A percentile compares a stretch with the other conserved stretches of the same genome.
phyloP scores from a whole-genome alignment of 2,113 vertebrate species.

The Chloropsis cyanopogon region DNA sequence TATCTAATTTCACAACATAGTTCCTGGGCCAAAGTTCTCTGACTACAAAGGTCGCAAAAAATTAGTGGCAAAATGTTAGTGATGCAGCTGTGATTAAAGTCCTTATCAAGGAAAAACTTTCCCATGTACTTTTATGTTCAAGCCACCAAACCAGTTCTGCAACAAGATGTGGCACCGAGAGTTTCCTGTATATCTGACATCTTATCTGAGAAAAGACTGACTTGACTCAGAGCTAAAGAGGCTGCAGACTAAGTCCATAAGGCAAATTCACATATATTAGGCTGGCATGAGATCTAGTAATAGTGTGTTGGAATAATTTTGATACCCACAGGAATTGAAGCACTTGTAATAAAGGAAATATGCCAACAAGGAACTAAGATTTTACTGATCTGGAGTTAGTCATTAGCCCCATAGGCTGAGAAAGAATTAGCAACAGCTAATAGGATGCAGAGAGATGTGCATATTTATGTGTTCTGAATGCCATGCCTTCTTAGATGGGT shows the following conservation, averaged over 20 bases:
- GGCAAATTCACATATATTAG: constrained; percentile 30
- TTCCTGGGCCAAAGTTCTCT: neutral
- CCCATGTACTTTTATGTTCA: neutral
- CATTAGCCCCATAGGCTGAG: constrained; percentile 23
- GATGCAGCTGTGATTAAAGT: neutral
- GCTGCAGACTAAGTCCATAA: constrained; percentile 31
- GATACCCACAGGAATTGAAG: constrained; percentile 21
- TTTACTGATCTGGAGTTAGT: constrained; percentile 24
- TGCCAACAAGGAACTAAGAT: constrained; percentile 29
- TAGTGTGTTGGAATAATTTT: constrained; percentile 35
- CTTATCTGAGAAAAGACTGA: constrained; percentile 24
- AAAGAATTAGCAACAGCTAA: constrained; percentile 17
- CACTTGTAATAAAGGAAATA: constrained; percentile 33
- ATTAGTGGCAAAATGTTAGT: neutral
- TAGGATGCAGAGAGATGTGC: neutral
- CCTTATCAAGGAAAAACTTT: constrained; percentile 23
- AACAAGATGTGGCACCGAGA: neutral
- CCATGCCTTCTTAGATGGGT: neutral
- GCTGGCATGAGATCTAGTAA: constrained; percentile 47
- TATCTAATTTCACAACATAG: neutral
- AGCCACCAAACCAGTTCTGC: constrained; percentile 28
- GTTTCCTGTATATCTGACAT: neutral
- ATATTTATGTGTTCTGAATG: neutral
- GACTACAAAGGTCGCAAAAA: neutral
- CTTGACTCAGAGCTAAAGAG: constrained; percentile 24